phyloP scores from a whole-genome alignment of 2,888 invertebrate species.

The Pterobdella sp. region DNA sequence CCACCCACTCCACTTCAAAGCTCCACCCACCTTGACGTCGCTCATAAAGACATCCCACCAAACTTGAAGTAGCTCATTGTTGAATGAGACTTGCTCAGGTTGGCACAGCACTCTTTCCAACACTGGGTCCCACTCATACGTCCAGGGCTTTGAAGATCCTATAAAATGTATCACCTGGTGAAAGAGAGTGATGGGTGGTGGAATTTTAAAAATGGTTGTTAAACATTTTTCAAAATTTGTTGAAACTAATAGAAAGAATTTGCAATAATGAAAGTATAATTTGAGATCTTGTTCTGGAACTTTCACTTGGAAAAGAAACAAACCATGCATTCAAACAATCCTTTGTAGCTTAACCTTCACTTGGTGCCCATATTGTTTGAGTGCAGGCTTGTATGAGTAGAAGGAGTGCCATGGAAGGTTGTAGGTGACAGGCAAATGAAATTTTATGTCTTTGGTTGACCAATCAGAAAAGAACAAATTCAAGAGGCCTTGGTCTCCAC shows the following conservation, averaged over 20 bases:
- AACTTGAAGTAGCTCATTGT: constrained; percentile 27
- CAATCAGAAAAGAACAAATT: constrained; percentile 90
- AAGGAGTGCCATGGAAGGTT: constrained; percentile 91
- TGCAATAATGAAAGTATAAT: no score
- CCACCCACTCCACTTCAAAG: not conserved
- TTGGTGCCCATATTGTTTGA: constrained; percentile 68
- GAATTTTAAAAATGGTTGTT: not conserved
- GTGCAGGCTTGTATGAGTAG: constrained; percentile 93
- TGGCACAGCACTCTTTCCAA: constrained; percentile 59
- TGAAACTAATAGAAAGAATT: no score
- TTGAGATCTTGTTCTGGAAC: no score
- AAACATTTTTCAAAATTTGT: no score
- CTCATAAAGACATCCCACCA: constrained; percentile 33
- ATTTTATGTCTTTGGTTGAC: constrained; percentile 80
- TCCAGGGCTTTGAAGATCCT: constrained; percentile 89
- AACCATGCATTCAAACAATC: not conserved
- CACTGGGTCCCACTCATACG: constrained; percentile 59
- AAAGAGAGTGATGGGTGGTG: not conserved
- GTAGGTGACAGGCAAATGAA: constrained; percentile 94
- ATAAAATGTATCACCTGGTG: constrained; percentile 91
- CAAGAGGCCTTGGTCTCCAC: constrained; percentile 81
- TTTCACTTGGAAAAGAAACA: no score
- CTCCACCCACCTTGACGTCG: constrained; percentile 11
- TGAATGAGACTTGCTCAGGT: constrained; percentile 15
- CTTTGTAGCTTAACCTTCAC: constrained; percentile 8